phyloP scores from a whole-genome alignment of 2,797 vertebrate species.

The Picus viridis region DNA sequence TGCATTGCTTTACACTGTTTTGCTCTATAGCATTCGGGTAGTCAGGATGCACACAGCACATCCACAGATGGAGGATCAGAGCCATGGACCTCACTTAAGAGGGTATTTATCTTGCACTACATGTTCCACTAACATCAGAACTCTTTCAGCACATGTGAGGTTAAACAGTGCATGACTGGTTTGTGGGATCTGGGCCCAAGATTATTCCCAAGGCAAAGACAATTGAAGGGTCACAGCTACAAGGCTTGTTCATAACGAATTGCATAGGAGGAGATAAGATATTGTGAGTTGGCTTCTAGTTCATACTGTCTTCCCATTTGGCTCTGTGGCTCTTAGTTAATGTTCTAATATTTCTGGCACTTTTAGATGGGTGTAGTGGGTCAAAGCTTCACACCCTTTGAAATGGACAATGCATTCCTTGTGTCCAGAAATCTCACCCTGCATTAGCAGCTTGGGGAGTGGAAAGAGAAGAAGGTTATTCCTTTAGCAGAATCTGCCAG shows the following conservation, averaged over 20 bases:
- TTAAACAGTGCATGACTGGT: neutral
- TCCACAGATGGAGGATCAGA: neutral
- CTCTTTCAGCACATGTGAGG: neutral
- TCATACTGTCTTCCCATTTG: neutral
- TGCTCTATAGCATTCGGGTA: neutral
- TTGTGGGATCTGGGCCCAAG: neutral
- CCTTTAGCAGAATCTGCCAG: neutral
- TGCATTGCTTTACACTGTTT: neutral
- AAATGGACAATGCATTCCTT: neutral
- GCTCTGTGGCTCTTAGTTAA: neutral
- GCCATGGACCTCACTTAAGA: neutral
- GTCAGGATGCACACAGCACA: neutral
- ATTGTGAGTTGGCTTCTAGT: neutral
- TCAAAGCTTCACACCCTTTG: neutral
- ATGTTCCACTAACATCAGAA: neutral
- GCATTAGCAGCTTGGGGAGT: neutral
- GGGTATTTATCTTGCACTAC: neutral
- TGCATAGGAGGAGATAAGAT: neutral
- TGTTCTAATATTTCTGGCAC: neutral
- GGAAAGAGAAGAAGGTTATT: conserved; percentile 9
- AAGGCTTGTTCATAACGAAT: neutral
- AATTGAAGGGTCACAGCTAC: neutral
- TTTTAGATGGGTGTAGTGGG: fast-evolving
- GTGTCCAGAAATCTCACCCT: neutral
- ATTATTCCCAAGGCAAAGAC: neutral